Percentiles rank a stretch among this genome's conserved stretches.
phyloP scores from a whole-genome alignment of 2,888 invertebrate species.

The Brachypterus glaber region DNA sequence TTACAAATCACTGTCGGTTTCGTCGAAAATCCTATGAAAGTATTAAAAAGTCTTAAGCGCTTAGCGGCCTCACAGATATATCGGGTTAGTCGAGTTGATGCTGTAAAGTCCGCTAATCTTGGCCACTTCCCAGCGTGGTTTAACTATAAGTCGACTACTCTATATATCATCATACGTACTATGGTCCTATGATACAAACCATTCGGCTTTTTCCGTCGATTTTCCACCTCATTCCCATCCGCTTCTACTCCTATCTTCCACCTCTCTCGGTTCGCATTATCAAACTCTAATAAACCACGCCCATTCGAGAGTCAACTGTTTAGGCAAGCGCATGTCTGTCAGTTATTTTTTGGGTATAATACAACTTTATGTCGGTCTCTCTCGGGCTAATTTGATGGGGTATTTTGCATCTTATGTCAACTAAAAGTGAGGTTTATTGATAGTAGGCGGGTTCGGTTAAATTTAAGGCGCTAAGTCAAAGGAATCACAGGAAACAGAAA shows the following conservation, averaged over 20 bases:
- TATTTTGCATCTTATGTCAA: constrained; percentile 23
- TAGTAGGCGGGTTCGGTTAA: constrained; percentile 34
- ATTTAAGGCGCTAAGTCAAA: constrained; percentile 41
- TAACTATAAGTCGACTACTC: constrained; percentile 65
- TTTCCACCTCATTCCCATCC: constrained; percentile 28
- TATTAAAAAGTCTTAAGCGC: constrained; percentile 67
- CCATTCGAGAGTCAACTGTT: too few species aligned
- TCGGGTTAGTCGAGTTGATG: constrained; percentile 48
- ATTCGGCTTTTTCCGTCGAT: constrained; percentile 32
- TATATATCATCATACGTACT: constrained; percentile 54
- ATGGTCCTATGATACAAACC: constrained; percentile 30
- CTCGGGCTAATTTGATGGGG: constrained; percentile 19
- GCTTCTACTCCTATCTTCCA: constrained; percentile 21
- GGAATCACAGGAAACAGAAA: constrained; percentile 31
- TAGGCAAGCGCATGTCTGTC: too few species aligned
- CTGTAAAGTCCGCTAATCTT: constrained; percentile 55
- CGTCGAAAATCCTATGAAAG: constrained; percentile 48
- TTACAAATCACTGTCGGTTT: constrained; percentile 41
- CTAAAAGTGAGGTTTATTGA: constrained; percentile 32
- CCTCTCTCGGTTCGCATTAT: constrained; percentile 24
- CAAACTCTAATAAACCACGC: too few species aligned
- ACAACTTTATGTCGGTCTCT: constrained; percentile 24
- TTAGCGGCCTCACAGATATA: constrained; percentile 57
- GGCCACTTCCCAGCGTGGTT: constrained; percentile 68
- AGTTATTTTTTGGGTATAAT: too few species aligned